Conservation (phyloP, 35 echinoderm and acorn worm species). For the Strongylocentrotus purpuratus region DNA sequence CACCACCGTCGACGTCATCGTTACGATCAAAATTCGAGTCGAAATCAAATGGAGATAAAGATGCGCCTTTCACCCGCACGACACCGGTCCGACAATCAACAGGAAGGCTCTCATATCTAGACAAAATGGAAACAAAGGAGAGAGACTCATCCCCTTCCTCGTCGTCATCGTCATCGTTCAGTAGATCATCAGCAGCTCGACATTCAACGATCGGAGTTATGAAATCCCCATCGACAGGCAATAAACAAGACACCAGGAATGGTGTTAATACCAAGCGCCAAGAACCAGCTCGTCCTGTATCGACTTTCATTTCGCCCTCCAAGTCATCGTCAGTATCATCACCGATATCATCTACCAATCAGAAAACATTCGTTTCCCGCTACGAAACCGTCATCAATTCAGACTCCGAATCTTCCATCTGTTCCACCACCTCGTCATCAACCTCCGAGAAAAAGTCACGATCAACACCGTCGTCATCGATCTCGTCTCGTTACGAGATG, state of each 20-base stretch:
- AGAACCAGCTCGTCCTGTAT: slow-evolving; percentile 6
- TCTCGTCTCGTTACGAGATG: slow-evolving; percentile 57
- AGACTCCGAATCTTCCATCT: slow-evolving; percentile 39
- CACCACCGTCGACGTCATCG: slow-evolving; percentile 27
- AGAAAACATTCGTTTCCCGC: slow-evolving; percentile 11
- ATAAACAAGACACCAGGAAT: not conserved
- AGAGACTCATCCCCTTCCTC: not conserved
- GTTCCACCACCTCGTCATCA: slow-evolving; percentile 16
- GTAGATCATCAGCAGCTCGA: slow-evolving; percentile 2
- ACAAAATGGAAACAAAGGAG: slow-evolving; percentile 35
- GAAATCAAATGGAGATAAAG: slow-evolving; percentile 27
- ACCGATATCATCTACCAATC: not conserved
- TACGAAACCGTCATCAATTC: slow-evolving; percentile 49
- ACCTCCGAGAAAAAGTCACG: slow-evolving; percentile 34
- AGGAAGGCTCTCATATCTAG: slow-evolving; percentile 22
- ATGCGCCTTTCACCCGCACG: slow-evolving; percentile 25
- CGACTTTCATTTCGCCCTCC: not conserved
- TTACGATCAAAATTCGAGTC: slow-evolving; percentile 37
- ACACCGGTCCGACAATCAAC: slow-evolving; percentile 33
- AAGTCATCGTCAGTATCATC: not conserved
- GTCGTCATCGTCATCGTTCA: slow-evolving; percentile 40
- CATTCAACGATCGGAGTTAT: slow-evolving; percentile 41
- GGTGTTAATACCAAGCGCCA: not conserved
- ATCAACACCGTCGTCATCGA: slow-evolving; percentile 19
- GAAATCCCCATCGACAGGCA: slow-evolving; percentile 27